Evolutionary conservation across 2,888 invertebrate species (phyloP).

Genomic region (Mimas tiliae): DNA sequence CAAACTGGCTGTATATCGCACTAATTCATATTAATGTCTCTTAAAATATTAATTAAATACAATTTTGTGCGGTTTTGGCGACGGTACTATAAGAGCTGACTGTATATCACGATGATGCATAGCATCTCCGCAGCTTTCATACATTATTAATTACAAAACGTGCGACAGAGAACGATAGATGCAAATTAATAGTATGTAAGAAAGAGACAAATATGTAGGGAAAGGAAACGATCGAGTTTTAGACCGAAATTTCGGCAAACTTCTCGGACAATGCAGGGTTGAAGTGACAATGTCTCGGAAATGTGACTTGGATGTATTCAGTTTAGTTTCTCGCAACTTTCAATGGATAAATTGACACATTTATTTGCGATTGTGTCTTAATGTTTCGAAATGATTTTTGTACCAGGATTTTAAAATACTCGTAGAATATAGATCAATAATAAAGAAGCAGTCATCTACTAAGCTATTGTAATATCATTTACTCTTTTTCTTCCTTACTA

Average conservation of each 20-base stretch:
- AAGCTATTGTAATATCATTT: too few relatives aligned
- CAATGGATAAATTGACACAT: neutral
- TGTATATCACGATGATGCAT: slow-evolving; percentile 72
- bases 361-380: neutral
- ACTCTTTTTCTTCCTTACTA: too few relatives aligned
- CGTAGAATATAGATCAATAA: too few relatives aligned
- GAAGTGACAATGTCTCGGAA: slow-evolving; percentile 46
- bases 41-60: slow-evolving; percentile 51
- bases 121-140: slow-evolving; percentile 69
- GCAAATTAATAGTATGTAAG: slow-evolving; percentile 31
- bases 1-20: slow-evolving; percentile 38
- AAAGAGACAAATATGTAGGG: slow-evolving; percentile 44
- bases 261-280: slow-evolving; percentile 44
- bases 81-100: slow-evolving; percentile 58
- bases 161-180: slow-evolving; percentile 50
- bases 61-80: slow-evolving; percentile 50
- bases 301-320: slow-evolving; percentile 30
- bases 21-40: slow-evolving; percentile 68
- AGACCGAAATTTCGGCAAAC: slow-evolving; percentile 43
- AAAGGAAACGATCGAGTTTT: slow-evolving; percentile 44
- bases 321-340: neutral
- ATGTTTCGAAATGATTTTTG: neutral
- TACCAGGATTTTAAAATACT: neutral
- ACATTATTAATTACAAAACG: slow-evolving; percentile 75
- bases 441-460: too few relatives aligned